Percentiles rank a stretch among this genome's conserved stretches.
Conservation (phyloP, 2,113 vertebrate genomes). For the Gallinago media region DNA sequence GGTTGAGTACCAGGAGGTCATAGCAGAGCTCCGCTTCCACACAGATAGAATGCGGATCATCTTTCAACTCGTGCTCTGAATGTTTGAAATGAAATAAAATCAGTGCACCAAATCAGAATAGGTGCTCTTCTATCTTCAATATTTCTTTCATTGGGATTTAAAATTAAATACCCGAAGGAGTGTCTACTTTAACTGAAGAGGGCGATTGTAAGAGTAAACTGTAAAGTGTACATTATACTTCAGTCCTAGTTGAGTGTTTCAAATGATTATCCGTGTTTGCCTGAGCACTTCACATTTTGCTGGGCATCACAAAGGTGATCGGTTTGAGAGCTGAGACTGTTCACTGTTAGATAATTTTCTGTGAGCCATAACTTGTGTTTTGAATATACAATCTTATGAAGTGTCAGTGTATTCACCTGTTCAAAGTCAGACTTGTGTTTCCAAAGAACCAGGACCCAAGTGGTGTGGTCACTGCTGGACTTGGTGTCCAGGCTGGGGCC, state of each 20-base stretch:
- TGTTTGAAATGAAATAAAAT: not conserved
- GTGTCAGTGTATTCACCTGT: rapidly evolving
- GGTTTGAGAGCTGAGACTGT: not conserved
- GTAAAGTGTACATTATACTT: not conserved
- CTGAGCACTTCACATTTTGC: not conserved
- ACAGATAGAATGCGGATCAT: not conserved
- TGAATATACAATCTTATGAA: not conserved
- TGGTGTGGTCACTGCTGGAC: not conserved
- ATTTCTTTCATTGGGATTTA: not conserved
- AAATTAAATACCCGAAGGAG: not conserved
- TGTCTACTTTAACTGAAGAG: not conserved
- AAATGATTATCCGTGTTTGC: not conserved
- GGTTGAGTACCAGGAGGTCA: not conserved
- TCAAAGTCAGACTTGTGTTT: not conserved
- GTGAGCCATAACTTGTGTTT: not conserved
- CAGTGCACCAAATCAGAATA: not conserved
- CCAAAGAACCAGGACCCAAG: rapidly evolving
- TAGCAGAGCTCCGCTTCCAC: not conserved
- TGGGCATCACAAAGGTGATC: not conserved
- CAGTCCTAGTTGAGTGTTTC: not conserved
- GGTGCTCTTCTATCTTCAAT: not conserved
- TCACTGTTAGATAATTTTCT: not conserved
- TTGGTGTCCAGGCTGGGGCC: not conserved
- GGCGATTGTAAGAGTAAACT: not conserved
- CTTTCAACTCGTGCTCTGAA: not conserved